Conservation (phyloP, 2,113 vertebrate species). For the Amphiprion ocellaris region DNA sequence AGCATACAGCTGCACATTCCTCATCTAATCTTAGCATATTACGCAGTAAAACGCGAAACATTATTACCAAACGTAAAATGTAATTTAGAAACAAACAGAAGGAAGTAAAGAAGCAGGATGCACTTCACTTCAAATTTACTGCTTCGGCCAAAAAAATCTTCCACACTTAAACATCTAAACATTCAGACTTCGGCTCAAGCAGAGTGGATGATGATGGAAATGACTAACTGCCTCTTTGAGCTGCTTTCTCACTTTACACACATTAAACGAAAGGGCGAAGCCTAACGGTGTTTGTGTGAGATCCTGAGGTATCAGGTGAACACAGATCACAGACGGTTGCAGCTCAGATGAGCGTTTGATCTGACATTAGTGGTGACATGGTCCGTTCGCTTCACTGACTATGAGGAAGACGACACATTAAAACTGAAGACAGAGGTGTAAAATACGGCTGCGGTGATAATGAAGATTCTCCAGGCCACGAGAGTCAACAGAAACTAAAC, state of each 20-base stretch:
- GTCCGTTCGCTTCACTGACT: slow-evolving; percentile 30
- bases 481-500: slow-evolving; percentile 59
- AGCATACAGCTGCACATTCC: slow-evolving; percentile 63
- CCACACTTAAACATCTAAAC: not conserved
- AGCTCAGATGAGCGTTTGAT: slow-evolving; percentile 59
- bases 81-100: not conserved
- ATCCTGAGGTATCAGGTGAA: slow-evolving; percentile 55
- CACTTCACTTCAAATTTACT: too few species aligned
- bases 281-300: slow-evolving; percentile 42
- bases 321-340: slow-evolving; percentile 39
- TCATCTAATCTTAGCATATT: slow-evolving; percentile 16
- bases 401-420: slow-evolving; percentile 6
- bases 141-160: too few species aligned
- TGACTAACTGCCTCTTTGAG: slow-evolving; percentile 42
- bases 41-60: slow-evolving; percentile 18
- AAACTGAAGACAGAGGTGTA: slow-evolving; percentile 21
- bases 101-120: not conserved
- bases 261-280: slow-evolving; percentile 52
- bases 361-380: slow-evolving; percentile 31
- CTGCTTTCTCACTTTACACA: slow-evolving; percentile 67
- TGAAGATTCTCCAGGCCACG: not conserved
- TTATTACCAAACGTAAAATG: slow-evolving; percentile 14
- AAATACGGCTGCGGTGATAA: slow-evolving; percentile 37
- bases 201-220: slow-evolving; percentile 10
- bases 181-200: not conserved